Evolutionary conservation across 2,888 invertebrate genomes (phyloP), one percentile per base, ranked within the genome.

Genomic region (Criorhina ranunculi): DNA sequence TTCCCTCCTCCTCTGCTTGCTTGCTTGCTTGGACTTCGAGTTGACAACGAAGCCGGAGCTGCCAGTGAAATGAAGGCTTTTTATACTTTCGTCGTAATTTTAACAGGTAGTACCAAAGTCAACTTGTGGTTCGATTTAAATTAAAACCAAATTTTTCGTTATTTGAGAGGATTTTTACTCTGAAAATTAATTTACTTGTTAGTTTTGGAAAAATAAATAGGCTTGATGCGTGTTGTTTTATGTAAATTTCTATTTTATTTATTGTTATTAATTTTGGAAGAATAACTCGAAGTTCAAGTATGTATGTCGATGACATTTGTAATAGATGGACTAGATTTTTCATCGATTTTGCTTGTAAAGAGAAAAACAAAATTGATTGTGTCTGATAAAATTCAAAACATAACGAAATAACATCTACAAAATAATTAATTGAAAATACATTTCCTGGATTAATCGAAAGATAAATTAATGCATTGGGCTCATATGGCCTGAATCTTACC

Each of bases 1-100:
- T 31, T 49, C 51, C 57, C 12, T 75, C 57, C 64, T 59, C 51
- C 19, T 83, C 79, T 73, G 37, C 64, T 62, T 44, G 51, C 73
- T 67, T 72, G 37, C 6, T 12, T 33, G 11, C 9, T 44, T 69
- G 86, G 87, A 87, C 87, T 87, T 87, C 86, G 88, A 88, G 87
- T 86, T 87, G 87, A 88, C 88, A 87, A 87, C 88, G 88, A 89
- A 88, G 89, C 88, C 86, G 87, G 88, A 88, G 88, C 87, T 86
- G 79, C 53, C 44, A 86, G 73, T 64, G 82, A 88, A 88, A 88
- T 88, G 88, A 88, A 85, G 88, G 87, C 88, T 87, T 89, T 89
- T 87, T 88, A 89, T 89, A 89, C 89, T 88, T 88, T 88, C 88
- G 87, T 88, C 86, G 87, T 86, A 87, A 88, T 89, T 89, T 88